These are phyloP conservation scores for Tautogolabrus adspersus DNA, from an alignment of 2,113 vertebrate genomes.

Conservation along the genomic window DNA sequence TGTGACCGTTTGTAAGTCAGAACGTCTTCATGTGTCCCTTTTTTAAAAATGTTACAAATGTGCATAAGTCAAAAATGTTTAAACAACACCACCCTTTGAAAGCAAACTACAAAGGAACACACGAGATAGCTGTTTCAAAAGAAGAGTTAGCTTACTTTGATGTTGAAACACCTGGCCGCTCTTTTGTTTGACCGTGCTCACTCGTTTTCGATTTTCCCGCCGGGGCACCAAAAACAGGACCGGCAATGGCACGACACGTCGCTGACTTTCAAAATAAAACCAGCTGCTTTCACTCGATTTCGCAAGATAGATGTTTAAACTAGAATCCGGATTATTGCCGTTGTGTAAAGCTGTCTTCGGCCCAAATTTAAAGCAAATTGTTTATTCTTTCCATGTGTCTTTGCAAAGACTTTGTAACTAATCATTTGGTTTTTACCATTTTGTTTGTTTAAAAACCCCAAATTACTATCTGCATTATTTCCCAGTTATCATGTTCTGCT, in stretches of 20 bases:
- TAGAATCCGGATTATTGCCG: background rate
- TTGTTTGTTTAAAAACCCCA: too few species aligned
- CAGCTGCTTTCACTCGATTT: background rate
- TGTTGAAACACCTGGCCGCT: constrained; percentile 1
- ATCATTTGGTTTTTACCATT: too few species aligned
- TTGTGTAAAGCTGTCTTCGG: background rate
- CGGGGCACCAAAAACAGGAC: constrained; percentile 35
- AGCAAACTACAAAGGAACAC: background rate
- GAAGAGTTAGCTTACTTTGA: constrained; percentile 9
- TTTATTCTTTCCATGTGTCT: too few species aligned
- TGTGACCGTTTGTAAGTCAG: constrained; percentile 29
- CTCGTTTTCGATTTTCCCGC: background rate
- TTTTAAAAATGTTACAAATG: constrained; percentile 23
- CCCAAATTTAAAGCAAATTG: too few species aligned
- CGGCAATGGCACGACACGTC: constrained; percentile 23
- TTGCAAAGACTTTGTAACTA: too few species aligned
- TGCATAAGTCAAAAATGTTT: background rate
- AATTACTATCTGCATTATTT: too few species aligned
- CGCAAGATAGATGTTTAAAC: too few species aligned
- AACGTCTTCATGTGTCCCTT: constrained; percentile 8
- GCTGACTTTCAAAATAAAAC: background rate
- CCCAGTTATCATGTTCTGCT: background rate
- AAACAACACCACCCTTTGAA: constrained; percentile 1
- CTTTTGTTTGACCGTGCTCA: background rate
- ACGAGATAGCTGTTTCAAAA: background rate